Evolutionary conservation across 2,797 vertebrate species (phyloP).

Genomic region (Macropus fuliginosus): DNA sequence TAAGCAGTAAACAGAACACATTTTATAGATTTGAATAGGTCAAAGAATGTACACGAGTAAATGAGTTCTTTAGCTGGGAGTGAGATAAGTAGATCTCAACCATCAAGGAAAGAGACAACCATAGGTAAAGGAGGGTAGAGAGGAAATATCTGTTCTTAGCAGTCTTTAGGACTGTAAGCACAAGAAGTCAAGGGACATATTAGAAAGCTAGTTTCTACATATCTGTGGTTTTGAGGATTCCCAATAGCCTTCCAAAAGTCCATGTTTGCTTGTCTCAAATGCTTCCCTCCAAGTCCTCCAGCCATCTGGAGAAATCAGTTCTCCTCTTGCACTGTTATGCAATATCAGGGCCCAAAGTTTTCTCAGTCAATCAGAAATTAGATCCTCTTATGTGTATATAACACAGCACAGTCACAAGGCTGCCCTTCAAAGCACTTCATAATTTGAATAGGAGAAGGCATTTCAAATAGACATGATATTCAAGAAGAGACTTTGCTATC

Average conservation of each 20-base stretch:
- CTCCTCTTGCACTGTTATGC: neutral
- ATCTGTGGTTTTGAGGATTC: neutral
- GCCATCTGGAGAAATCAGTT: neutral
- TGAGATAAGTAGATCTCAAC: neutral
- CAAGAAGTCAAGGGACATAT: neutral
- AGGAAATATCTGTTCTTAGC: neutral
- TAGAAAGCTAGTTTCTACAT: neutral
- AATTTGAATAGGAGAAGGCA: neutral
- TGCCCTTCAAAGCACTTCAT: neutral
- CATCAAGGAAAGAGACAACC: neutral
- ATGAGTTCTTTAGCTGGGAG: neutral
- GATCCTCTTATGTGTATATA: neutral
- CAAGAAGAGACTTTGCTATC: neutral
- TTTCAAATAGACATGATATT: neutral
- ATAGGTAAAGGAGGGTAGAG: neutral
- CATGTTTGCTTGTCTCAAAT: neutral
- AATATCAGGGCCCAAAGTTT: neutral
- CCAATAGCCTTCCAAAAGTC: neutral
- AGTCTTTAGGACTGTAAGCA: neutral
- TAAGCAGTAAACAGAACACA: neutral
- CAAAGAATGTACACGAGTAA: neutral
- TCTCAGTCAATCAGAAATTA: neutral
- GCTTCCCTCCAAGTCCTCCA: neutral
- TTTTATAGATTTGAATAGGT: neutral
- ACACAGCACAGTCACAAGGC: neutral